These are phyloP conservation scores for Drosophila pseudotakahashii DNA, from an alignment of 2,888 invertebrate genomes.

Conservation along the genomic window DNA sequence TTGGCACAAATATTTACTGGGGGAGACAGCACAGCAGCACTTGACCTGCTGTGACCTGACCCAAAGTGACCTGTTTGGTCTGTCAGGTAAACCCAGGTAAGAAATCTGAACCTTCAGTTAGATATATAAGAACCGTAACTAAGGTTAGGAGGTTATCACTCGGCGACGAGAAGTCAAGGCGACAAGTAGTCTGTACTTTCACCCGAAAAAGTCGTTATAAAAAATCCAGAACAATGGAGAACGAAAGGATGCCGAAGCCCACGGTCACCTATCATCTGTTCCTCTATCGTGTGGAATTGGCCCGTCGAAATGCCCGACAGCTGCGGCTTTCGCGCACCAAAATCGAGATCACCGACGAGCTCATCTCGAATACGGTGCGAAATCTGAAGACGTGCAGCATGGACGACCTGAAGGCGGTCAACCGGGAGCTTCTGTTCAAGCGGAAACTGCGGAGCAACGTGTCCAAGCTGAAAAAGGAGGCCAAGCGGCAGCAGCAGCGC, in stretches of 20 bases:
- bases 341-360: conserved; percentile 70
- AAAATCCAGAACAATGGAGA: conserved; percentile 54
- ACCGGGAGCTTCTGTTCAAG: conserved; percentile 68
- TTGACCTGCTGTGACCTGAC: conserved; percentile 32
- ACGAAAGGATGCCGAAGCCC: conserved; percentile 51
- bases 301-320: conserved; percentile 61
- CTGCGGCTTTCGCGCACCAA: conserved; percentile 63
- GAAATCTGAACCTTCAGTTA: background rate
- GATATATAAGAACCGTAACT: conserved; percentile 11
- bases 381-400: conserved; percentile 69
- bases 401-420: conserved; percentile 70
- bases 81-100: background rate
- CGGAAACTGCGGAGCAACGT: conserved; percentile 58
- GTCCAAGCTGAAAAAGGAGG: conserved; percentile 54
- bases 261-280: conserved; percentile 71
- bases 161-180: conserved; percentile 30
- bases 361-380: conserved; percentile 63
- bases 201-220: background rate
- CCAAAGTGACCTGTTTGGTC: background rate
- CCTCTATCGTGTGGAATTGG: conserved; percentile 63
- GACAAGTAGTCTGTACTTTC: conserved; percentile 44
- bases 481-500: conserved; percentile 25
- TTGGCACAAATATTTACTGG: conserved; percentile 74
- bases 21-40: conserved; percentile 21
- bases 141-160: conserved; percentile 37